phyloP scores from a whole-genome alignment of 2,113 vertebrate species.

The Gobius niger region DNA sequence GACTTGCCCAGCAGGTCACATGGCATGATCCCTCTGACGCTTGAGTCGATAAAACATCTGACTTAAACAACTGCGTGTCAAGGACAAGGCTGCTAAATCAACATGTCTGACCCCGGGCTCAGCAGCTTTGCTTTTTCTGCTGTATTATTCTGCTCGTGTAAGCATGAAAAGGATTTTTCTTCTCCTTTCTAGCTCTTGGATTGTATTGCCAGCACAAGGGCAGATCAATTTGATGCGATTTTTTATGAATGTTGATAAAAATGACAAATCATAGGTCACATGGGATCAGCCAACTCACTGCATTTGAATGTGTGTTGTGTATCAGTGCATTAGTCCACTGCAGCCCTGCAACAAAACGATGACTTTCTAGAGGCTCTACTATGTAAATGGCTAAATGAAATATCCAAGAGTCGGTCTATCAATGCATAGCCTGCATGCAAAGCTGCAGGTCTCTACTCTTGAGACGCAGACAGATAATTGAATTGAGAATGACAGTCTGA shows the following conservation, averaged over 20 bases:
- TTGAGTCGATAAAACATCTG: slow-evolving; percentile 24
- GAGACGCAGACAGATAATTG: slow-evolving; percentile 50
- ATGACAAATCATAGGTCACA: too few species aligned
- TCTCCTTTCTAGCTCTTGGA: not conserved
- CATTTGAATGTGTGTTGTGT: too few species aligned
- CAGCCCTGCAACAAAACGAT: too few species aligned
- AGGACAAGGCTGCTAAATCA: slow-evolving; percentile 14
- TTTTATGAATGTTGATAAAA: too few species aligned
- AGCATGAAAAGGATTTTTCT: not conserved
- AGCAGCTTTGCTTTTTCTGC: not conserved
- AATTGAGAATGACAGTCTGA: slow-evolving; percentile 11
- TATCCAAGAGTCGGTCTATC: too few species aligned
- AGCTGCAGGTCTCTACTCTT: not conserved
- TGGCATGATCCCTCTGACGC: slow-evolving; percentile 26
- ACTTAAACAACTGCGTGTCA: slow-evolving; percentile 19
- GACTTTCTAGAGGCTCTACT: too few species aligned
- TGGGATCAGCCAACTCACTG: too few species aligned
- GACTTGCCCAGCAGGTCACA: slow-evolving; percentile 11
- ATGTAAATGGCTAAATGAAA: too few species aligned
- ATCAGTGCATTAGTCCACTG: too few species aligned
- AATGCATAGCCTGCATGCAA: too few species aligned
- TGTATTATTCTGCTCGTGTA: not conserved
- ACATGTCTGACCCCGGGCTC: slow-evolving; percentile 6
- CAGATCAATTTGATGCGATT: too few species aligned
- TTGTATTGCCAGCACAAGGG: too few species aligned